A percentile compares a stretch with the other conserved stretches of the same genome.
These are phyloP conservation scores for Hirundo rustica DNA, from an alignment of 2,797 vertebrate species.

Conservation along the genomic window DNA sequence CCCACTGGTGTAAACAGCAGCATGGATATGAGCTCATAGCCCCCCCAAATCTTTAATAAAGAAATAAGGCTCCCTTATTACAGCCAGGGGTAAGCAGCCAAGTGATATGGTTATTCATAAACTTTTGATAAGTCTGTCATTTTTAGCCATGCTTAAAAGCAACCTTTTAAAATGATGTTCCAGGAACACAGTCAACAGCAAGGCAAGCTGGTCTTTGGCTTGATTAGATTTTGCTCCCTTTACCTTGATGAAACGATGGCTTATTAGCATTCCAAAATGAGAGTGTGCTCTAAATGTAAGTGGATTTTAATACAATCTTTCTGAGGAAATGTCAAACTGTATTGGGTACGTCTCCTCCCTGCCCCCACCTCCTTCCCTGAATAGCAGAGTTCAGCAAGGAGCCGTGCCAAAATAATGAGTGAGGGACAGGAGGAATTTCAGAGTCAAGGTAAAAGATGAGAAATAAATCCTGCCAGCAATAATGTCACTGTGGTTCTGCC, in stretches of 20 bases:
- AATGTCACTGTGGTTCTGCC: not conserved
- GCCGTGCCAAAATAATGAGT: conserved; percentile 60
- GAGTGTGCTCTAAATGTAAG: conserved; percentile 71
- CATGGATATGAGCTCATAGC: not conserved
- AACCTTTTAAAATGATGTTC: conserved; percentile 59
- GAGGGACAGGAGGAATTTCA: conserved; percentile 53
- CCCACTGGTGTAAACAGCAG: not conserved
- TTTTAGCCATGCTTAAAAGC: conserved; percentile 56
- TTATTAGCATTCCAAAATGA: conserved; percentile 77
- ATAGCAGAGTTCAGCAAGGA: conserved; percentile 70
- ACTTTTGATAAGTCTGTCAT: conserved; percentile 55
- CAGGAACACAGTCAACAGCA: conserved; percentile 46
- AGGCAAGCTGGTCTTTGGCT: conserved; percentile 32
- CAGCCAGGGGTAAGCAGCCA: conserved; percentile 30
- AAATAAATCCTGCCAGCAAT: not conserved
- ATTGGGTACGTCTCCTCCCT: conserved; percentile 34
- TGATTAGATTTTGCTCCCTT: conserved; percentile 73
- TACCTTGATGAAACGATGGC: conserved; percentile 72
- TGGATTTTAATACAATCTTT: conserved; percentile 77
- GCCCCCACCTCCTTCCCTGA: not conserved
- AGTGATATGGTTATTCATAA: conserved; percentile 40
- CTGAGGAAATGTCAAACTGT: conserved; percentile 74
- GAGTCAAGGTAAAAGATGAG: conserved; percentile 66
- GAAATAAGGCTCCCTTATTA: conserved; percentile 11
- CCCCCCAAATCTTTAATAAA: not conserved